Conservation (phyloP, 2,888 invertebrate genomes). For the Ctena decussata region DNA sequence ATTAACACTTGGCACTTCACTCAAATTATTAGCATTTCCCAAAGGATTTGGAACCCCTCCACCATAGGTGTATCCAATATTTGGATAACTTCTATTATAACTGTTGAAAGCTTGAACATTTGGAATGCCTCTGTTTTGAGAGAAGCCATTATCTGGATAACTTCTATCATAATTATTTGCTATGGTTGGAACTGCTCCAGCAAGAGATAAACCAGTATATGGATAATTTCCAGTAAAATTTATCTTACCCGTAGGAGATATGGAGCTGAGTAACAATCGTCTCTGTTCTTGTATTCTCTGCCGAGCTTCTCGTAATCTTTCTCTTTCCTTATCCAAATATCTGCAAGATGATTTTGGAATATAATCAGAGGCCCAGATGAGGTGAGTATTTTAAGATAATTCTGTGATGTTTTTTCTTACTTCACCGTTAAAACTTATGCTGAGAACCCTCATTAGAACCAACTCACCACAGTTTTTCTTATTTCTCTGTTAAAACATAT, state of each 20-base stretch:
- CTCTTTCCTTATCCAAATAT: constrained; percentile 73
- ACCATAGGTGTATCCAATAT: background rate
- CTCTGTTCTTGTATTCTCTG: constrained; percentile 73
- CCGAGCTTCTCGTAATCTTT: constrained; percentile 72
- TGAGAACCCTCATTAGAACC: too few species aligned
- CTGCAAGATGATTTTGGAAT: constrained; percentile 57
- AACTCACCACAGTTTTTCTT: too few species aligned
- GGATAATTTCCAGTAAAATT: background rate
- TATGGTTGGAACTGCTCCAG: background rate
- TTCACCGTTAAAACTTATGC: too few species aligned
- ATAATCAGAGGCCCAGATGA: too few species aligned
- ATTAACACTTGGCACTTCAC: background rate
- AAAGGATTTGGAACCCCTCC: background rate
- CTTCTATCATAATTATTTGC: background rate
- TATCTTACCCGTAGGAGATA: constrained; percentile 74
- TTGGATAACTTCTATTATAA: background rate
- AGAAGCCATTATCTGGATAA: background rate
- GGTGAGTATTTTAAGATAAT: too few species aligned
- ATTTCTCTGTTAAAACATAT: too few species aligned
- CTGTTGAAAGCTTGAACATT: background rate
- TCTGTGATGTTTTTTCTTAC: too few species aligned
- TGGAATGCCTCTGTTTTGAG: background rate
- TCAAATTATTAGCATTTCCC: background rate
- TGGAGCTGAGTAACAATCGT: constrained; percentile 58
- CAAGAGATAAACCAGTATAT: background rate